Base-by-base conservation (phyloP, 2,888 invertebrate species). In the Tetropium fuscum region DNA sequence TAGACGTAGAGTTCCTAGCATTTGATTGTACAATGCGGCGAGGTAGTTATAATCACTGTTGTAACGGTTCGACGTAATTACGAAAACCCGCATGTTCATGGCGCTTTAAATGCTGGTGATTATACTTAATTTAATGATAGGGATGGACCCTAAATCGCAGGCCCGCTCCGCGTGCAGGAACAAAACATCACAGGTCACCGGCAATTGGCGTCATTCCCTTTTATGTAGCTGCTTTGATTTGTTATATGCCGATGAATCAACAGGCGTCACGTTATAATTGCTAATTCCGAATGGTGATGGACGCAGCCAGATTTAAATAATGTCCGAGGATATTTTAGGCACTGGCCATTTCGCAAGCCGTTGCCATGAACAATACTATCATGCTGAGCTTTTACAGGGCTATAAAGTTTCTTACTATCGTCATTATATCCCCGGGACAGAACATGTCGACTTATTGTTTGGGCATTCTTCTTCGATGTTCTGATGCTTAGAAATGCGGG, bases 111-210 rank as follows among this genome's bases (percentile, higher is more conserved):
- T 60, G 68, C 51, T 57, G 32, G 65, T 59, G 64, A 71, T 71
- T 71, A 67, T 60, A 63, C 69, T 65, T 65, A 66, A 69, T 69
- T 70, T 69, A 71, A 69, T 68, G 65, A 59, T 51, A 49, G 48
- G 32, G 36, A 48, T 20, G 48, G 48, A 20, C 22, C 48, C 48
- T 36, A 36, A 36, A 48, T 48, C 48, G 36, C 47, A 32, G 13
- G 44, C 25, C 44, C 18, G 32, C 18, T 27, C 44, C 44, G 13
- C 27, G 44, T 10, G 47, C 32, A 8, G 18, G 30, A 47, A 30
- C 30, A 18, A 47, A 47, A 47, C 30, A 30, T 32, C 16, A 10
- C 41, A 19, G 19, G 19, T 41, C 13, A 18, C 32, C 18, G 11
- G 36, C 36, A 7, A 36, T 48, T 36, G 36, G 36, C 48, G 20